A percentile compares a stretch with the other conserved stretches of the same genome.
phyloP scores from a whole-genome alignment of 2,888 invertebrate genomes.

The Frankliniella intonsa region DNA sequence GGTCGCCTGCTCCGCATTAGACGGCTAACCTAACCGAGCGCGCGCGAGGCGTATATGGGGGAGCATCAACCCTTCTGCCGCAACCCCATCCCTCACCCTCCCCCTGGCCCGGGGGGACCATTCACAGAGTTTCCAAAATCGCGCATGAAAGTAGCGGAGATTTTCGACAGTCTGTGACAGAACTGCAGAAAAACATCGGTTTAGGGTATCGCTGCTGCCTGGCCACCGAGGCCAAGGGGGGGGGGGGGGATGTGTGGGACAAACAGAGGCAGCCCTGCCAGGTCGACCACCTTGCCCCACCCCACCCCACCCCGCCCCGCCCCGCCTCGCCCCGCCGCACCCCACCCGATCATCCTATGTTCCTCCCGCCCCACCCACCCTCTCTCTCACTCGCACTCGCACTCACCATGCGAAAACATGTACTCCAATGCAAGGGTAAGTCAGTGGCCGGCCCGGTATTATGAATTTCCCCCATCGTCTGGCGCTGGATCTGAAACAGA shows the following conservation, averaged over 20 bases:
- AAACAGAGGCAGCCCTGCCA: too few relatives aligned
- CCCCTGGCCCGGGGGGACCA: background rate
- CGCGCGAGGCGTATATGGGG: background rate
- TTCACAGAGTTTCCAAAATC: slow-evolving; percentile 15
- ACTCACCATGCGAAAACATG: too few relatives aligned
- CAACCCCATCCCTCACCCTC: background rate
- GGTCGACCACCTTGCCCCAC: background rate
- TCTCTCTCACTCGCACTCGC: too few relatives aligned
- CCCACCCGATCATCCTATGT: background rate
- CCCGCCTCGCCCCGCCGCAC: background rate
- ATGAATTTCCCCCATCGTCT: too few relatives aligned
- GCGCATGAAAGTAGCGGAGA: background rate
- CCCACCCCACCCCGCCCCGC: background rate
- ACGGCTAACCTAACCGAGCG: background rate
- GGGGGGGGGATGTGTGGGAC: background rate
- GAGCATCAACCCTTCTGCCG: background rate
- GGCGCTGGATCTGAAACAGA: too few relatives aligned
- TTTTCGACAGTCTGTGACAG: slow-evolving; percentile 24
- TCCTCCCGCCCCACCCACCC: background rate
- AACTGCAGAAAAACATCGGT: slow-evolving; percentile 26
- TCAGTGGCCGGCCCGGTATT: too few relatives aligned
- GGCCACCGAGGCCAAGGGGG: background rate
- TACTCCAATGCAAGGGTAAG: too few relatives aligned
- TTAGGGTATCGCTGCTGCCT: background rate
- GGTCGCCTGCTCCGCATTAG: slow-evolving; percentile 15